Evolutionary conservation across 2,888 invertebrate genomes (phyloP).

Genomic region (Crepidodera aurea): DNA sequence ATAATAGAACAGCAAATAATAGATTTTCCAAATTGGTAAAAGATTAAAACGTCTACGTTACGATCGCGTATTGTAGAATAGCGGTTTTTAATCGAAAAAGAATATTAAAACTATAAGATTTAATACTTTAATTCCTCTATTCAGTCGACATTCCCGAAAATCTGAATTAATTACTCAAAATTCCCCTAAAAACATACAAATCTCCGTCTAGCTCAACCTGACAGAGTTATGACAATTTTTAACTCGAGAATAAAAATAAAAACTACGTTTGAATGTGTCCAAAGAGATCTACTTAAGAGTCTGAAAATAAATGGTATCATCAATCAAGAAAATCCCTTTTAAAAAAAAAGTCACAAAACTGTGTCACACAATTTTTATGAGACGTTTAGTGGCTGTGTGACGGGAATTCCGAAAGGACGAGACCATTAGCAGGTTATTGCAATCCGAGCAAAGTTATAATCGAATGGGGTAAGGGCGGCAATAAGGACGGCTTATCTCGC

Average conservation of each 20-base stretch:
- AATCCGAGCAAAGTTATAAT: constrained; percentile 31
- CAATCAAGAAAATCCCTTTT: constrained; percentile 19
- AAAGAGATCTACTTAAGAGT: constrained; percentile 3
- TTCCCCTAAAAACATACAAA: neutral
- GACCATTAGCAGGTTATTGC: constrained; percentile 31
- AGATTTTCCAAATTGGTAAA: neutral
- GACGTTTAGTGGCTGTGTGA: constrained; percentile 22
- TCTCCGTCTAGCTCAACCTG: neutral
- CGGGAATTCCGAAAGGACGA: constrained; percentile 22
- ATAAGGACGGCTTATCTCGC: constrained; percentile 51
- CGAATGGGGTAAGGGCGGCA: constrained; percentile 31
- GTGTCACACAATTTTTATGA: constrained; percentile 27
- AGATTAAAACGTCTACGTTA: too few species aligned
- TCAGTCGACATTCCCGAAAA: neutral
- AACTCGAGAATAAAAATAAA: constrained; percentile 22
- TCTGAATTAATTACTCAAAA: too few species aligned
- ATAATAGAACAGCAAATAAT: constrained; percentile 1
- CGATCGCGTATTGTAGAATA: too few species aligned
- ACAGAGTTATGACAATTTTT: constrained; percentile 9
- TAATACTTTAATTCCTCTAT: neutral
- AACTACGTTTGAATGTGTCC: constrained; percentile 36
- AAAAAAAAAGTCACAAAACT: constrained; percentile 21
- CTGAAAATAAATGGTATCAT: constrained; percentile 1
- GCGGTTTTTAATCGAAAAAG: too few species aligned
- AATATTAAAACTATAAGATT: too few species aligned